A percentile compares a stretch with the other conserved stretches of the same genome.
Evolutionary conservation across 2,113 vertebrate genomes (phyloP).

Genomic region (Sprattus sprattus): DNA sequence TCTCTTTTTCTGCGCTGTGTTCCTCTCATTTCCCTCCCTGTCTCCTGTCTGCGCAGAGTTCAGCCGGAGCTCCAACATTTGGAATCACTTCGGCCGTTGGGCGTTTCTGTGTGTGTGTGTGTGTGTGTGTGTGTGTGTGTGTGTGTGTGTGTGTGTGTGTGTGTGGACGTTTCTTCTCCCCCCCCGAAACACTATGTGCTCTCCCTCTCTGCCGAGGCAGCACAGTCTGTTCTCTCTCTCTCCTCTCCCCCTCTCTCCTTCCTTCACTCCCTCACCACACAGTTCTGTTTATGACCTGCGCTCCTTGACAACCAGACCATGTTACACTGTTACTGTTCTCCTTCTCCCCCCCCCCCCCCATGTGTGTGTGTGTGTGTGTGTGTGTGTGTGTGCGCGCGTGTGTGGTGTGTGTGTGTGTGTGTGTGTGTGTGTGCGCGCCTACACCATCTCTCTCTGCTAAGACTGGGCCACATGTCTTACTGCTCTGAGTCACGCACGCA

Average conservation of each 20-base stretch:
- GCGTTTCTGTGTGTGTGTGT: too few relatives aligned
- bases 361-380: too few relatives aligned
- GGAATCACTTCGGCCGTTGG: slow-evolving; percentile 53
- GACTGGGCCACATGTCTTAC: background rate
- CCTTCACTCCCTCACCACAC: slow-evolving; percentile 25
- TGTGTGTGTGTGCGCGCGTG: too few relatives aligned
- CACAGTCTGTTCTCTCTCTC: slow-evolving; percentile 51
- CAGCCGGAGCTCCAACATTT: slow-evolving; percentile 49
- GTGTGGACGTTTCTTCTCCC: too few relatives aligned
- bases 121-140: too few relatives aligned
- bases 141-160: too few relatives aligned
- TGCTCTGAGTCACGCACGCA: slow-evolving; percentile 11
- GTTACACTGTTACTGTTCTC: slow-evolving; percentile 21
- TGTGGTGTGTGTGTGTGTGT: too few relatives aligned
- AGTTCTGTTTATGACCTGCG: slow-evolving; percentile 25
- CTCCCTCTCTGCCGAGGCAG: slow-evolving; percentile 44
- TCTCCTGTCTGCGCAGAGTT: slow-evolving; percentile 35
- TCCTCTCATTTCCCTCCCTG: slow-evolving; percentile 17
- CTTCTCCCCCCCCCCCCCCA: background rate
- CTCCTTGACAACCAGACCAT: slow-evolving; percentile 35
- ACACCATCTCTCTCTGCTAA: background rate
- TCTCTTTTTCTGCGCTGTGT: slow-evolving; percentile 5
- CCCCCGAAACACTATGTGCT: slow-evolving; percentile 44
- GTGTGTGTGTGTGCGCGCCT: too few relatives aligned
- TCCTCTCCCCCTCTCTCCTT: slow-evolving; percentile 3